Conservation (phyloP, 2,888 invertebrate genomes). For the Lepidocyrtoides sp. region DNA sequence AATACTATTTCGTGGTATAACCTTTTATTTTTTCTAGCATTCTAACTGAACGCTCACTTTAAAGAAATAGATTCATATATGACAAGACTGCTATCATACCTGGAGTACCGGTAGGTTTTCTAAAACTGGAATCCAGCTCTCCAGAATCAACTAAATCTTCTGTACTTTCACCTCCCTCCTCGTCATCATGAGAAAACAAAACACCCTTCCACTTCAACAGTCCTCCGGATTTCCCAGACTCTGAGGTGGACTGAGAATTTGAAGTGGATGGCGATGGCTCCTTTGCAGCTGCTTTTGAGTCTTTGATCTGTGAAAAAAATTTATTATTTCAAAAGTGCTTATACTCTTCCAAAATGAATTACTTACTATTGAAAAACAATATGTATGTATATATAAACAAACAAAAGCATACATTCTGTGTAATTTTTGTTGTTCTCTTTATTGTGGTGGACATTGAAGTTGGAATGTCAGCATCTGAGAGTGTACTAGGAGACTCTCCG, state of each 20-base stretch:
- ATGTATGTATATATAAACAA: too few species aligned
- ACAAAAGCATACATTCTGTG: constrained; percentile 71
- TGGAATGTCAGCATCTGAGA: constrained; percentile 84
- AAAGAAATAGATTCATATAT: neutral
- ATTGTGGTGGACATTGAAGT: constrained; percentile 63
- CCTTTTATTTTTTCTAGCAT: neutral
- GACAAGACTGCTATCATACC: constrained; percentile 58
- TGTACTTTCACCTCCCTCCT: constrained; percentile 86
- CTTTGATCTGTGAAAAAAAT: constrained; percentile 59
- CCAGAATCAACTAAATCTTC: constrained; percentile 79
- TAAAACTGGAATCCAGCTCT: constrained; percentile 75
- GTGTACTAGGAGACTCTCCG: constrained; percentile 78
- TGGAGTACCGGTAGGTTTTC: constrained; percentile 68
- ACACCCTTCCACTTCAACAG: constrained; percentile 93
- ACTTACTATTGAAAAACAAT: neutral
- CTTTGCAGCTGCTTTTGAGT: constrained; percentile 41
- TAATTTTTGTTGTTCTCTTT: constrained; percentile 59
- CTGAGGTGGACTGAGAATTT: constrained; percentile 63
- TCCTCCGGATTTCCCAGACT: constrained; percentile 86
- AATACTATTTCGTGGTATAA: too few species aligned
- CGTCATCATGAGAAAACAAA: constrained; percentile 90
- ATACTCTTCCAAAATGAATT: neutral
- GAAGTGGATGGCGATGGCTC: constrained; percentile 76
- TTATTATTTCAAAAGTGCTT: constrained; percentile 23
- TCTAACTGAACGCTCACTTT: neutral